Evolutionary conservation across 35 echinoderm and acorn worm genomes (phyloP).

Genomic region (Lytechinus pictus): DNA sequence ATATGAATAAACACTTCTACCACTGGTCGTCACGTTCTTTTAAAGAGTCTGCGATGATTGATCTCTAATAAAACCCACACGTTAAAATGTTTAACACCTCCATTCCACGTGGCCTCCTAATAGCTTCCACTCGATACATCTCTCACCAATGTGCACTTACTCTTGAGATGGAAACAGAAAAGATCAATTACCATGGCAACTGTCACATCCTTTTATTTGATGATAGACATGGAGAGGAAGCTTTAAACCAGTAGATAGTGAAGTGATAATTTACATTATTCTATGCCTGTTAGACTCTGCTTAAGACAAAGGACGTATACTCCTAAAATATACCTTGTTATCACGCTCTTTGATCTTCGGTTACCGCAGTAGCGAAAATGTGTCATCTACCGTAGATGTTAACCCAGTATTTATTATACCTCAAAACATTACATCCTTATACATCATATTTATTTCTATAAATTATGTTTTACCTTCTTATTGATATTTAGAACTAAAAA

Average conservation of each 20-base stretch:
- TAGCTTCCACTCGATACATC: background rate
- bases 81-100: background rate
- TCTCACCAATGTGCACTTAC: background rate
- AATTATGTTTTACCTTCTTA: too few relatives aligned
- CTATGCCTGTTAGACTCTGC: background rate
- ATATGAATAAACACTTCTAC: background rate
- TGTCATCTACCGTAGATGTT: background rate
- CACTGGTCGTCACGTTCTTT: background rate
- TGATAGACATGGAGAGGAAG: background rate
- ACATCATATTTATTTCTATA: too few relatives aligned
- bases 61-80: background rate
- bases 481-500: too few relatives aligned
- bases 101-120: background rate
- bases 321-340: background rate
- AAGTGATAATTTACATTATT: background rate
- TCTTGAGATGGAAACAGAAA: background rate
- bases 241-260: background rate
- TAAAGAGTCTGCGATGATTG: background rate
- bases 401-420: background rate
- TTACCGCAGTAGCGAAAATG: too few relatives aligned
- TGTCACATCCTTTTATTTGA: background rate
- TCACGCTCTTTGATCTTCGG: background rate
- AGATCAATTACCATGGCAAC: background rate
- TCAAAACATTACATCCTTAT: too few relatives aligned
- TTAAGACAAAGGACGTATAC: too few relatives aligned